Evolutionary conservation across 2,797 vertebrate species (phyloP), one percentile per base, ranked within the genome.

Genomic region (Brotogeris chrysoptera): DNA sequence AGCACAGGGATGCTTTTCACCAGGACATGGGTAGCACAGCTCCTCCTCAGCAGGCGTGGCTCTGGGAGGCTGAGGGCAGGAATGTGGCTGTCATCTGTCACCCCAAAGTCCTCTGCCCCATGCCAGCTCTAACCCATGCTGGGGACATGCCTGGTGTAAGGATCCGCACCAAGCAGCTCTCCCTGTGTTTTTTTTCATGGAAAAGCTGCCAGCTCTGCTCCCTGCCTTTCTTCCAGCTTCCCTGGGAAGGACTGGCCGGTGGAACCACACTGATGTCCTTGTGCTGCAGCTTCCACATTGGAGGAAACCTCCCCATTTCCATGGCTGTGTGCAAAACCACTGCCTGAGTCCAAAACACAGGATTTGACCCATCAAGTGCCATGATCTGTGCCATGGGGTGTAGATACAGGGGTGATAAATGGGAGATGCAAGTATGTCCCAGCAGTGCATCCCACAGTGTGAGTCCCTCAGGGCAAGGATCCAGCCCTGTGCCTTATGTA

Each of bases 281-380:
- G 4, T 0, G 3, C 80, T 84, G 61, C 47, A 72, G 49, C 63
- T 89, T 63, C 61, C 0, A 0, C 16, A 65, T 30, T 4, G 0
- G 27, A 30, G 28, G 8, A 63, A 32, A 41, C 21, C 34, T 79
- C 60, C 64, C 30, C 20, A 5, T 72, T 84, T 69, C 61, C 16
- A 5, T 24, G 49, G 28, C 25, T 34, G 0, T 2, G 6, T 44
- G 70, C 28, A n/a, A 77, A 87, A 41, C 23, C 49, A 43, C 68
- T 16, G 3, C 43, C 6, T 5, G 27, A 73, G 16, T 11, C 28
- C 55, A 38, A 30, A 76, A 19, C 36, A 13, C 2, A 0, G 69
- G 47, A 86, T 27, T 27, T 55, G 65, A 65, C 43, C 53, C 82
- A 41, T 5, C n/a, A 32, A 20, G 10, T 30, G 25, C 63, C 36